phyloP scores from a whole-genome alignment of 2,113 vertebrate genomes.

The Xenotilapia caudafasciata region DNA sequence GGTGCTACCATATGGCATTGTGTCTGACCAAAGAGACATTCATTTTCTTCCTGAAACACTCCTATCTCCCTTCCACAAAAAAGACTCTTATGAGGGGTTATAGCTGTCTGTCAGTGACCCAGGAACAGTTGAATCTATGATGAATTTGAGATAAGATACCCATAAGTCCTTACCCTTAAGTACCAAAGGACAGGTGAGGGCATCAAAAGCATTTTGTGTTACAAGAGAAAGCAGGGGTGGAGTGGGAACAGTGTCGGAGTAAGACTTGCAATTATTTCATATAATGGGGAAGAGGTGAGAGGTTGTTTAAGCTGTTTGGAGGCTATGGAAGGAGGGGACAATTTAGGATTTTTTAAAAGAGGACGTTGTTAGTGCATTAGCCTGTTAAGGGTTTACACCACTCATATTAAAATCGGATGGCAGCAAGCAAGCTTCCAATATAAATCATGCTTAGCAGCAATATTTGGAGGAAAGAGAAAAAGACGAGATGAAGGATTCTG shows the following conservation, averaged over 20 bases:
- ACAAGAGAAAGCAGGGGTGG: neutral
- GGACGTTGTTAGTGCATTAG: conserved; percentile 51
- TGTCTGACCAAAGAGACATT: neutral
- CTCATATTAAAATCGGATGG: conserved; percentile 34
- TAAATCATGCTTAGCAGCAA: conserved; percentile 39
- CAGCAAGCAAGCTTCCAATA: conserved; percentile 13
- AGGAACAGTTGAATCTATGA: conserved; percentile 46
- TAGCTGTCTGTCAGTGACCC: conserved; percentile 45
- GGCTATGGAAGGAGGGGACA: neutral
- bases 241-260: neutral
- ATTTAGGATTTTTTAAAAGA: conserved; percentile 17
- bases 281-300: neutral
- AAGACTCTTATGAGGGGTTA: conserved; percentile 37
- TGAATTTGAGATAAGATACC: conserved; percentile 58
- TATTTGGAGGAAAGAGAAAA: conserved; percentile 15
- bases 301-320: neutral
- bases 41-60: conserved; percentile 18
- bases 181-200: neutral
- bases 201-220: conserved; percentile 29
- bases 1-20: neutral
- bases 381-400: conserved; percentile 57
- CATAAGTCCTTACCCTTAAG: conserved; percentile 51
- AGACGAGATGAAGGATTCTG: neutral
- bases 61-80: conserved; percentile 10
- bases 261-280: conserved; percentile 30